Evolutionary conservation across 2,113 vertebrate genomes (phyloP), one percentile per base, ranked within the genome.

Genomic region (Myodes glareolus): DNA sequence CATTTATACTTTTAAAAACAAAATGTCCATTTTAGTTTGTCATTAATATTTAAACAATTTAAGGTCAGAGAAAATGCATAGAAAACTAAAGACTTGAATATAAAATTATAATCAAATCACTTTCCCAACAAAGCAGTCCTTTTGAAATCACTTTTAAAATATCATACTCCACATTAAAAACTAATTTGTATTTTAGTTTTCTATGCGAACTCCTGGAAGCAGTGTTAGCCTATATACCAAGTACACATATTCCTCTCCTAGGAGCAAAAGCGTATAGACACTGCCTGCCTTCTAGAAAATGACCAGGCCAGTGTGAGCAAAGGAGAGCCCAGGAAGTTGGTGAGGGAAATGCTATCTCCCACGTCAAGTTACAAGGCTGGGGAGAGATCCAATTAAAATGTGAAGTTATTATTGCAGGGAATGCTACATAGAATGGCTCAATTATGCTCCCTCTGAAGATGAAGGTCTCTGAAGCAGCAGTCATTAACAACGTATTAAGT

Each of bases 11-110:
- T 97, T 88, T 91, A 91, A 93, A 95, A 98, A 98, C 95, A 97
- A 98, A 97, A 50, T 97, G 90, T 19, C 27, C 97, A 96, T 97
- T 98, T 98, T 97, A 97, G 97, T 96, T 94, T 97, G 73, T 89
- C 95, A 98, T 90, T 95, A 98, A 97, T 92, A 98, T 96, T 97
- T 98, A 98, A 98, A 98, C 98, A 98, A 98, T 98, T 98, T 97
- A 98, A 98, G 96, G 42, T 90, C 50, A 39, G 61, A 97, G 91
- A 98, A 93, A 97, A 95, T 89, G 96, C 75, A 85, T 93, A 55
- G 97, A 97, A 98, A 98, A 88, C 52, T 81, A 97, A 89, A 61
- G 55, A 85, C 36, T 39, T 72, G 84, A 97, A 96, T 61, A 94
- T 75, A 87, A 50, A 93, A 73, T 72, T 29, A 96, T 61, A 96